Conservation (phyloP, 2,888 invertebrate genomes). For the Clunio marinus region DNA sequence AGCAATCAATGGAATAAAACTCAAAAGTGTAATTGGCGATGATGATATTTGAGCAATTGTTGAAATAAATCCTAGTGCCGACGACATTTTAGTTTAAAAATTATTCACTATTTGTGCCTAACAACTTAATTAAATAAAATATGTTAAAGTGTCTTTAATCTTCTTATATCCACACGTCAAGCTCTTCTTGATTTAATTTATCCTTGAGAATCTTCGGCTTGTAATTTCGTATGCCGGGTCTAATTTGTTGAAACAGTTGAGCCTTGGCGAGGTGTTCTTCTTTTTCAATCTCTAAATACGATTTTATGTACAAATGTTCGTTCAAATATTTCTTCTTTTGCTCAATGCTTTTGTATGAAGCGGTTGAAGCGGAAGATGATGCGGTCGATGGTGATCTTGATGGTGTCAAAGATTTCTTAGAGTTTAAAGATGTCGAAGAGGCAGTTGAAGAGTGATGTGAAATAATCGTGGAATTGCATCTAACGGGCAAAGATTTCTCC, state of each 20-base stretch:
- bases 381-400: constrained; percentile 50
- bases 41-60: constrained; percentile 56
- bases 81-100: constrained; percentile 19
- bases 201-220: constrained; percentile 63
- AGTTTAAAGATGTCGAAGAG: constrained; percentile 30
- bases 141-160: constrained; percentile 40
- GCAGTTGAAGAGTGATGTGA: constrained; percentile 38
- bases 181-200: constrained; percentile 51
- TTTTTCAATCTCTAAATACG: constrained; percentile 54
- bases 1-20: constrained; percentile 75
- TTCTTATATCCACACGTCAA: constrained; percentile 66
- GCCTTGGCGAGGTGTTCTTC: constrained; percentile 52
- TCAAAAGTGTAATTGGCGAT: constrained; percentile 62
- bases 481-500: constrained; percentile 50
- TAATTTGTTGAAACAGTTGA: constrained; percentile 53
- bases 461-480: constrained; percentile 42
- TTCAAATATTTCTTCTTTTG: constrained; percentile 53
- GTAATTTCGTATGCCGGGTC: constrained; percentile 64
- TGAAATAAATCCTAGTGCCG: constrained; percentile 37
- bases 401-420: constrained; percentile 42
- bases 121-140: no score
- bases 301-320: constrained; percentile 57
- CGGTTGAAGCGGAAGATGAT: constrained; percentile 48
- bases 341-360: constrained; percentile 46
- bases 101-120: not conserved